These are phyloP conservation scores for Oophaga pumilio DNA, from an alignment of 2,113 vertebrate genomes.

Conservation along the genomic window DNA sequence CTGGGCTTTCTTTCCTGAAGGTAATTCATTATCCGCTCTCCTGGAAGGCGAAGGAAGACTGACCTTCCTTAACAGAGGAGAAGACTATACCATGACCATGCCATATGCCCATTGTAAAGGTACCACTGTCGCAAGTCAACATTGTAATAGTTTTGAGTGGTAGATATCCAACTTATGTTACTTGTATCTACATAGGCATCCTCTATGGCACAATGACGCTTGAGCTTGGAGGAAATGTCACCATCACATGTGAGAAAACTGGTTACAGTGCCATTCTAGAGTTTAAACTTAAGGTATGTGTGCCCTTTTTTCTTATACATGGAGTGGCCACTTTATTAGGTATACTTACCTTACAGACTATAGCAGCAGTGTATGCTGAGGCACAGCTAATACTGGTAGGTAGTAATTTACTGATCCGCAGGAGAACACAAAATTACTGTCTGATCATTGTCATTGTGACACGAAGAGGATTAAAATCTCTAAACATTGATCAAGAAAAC, in stretches of 20 bases:
- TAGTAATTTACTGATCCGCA: neutral
- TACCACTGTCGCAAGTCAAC: slow-evolving; percentile 60
- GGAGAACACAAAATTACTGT: neutral
- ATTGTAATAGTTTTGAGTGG: neutral
- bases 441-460: neutral
- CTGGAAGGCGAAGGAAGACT: slow-evolving; percentile 93
- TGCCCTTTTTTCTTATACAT: neutral
- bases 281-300: slow-evolving; percentile 93
- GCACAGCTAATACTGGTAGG: neutral
- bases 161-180: neutral
- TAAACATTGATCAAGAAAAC: neutral
- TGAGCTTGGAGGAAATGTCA: slow-evolving; percentile 91
- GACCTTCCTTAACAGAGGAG: slow-evolving; percentile 92
- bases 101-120: slow-evolving; percentile 99
- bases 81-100: slow-evolving; percentile 98
- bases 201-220: slow-evolving; percentile 97
- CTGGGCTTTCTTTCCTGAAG: slow-evolving; percentile 69
- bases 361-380: neutral
- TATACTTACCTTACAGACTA: neutral
- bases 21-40: slow-evolving; percentile 96
- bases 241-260: slow-evolving; percentile 93
- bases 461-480: neutral
- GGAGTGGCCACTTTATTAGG: neutral
- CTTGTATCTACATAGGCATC: slow-evolving; percentile 78
- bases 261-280: slow-evolving; percentile 94